Conservation (phyloP, 2,888 invertebrate species). For the Seira ritae region DNA sequence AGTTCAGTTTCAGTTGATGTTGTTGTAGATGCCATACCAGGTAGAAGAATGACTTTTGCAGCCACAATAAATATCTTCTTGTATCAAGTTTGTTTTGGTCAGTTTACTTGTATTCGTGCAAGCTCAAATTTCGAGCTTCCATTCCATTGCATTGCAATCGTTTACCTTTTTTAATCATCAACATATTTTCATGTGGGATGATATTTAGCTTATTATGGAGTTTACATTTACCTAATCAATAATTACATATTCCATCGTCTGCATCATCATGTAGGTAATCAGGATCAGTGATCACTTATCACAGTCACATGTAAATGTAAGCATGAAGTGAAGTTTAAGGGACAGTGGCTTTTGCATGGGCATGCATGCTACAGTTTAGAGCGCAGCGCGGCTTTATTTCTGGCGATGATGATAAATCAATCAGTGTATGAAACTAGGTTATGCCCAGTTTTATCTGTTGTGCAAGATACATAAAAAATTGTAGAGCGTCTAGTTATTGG, state of each 20-base stretch:
- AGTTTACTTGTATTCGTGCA: background rate
- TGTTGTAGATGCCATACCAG: too few species aligned
- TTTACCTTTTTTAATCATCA: too few species aligned
- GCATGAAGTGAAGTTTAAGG: background rate
- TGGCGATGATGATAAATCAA: slow-evolving; percentile 13
- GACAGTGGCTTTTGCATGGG: background rate
- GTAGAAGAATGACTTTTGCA: too few species aligned
- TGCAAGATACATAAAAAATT: too few species aligned
- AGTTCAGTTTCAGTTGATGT: background rate
- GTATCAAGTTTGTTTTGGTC: background rate
- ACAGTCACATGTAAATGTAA: too few species aligned
- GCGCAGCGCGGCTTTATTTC: background rate
- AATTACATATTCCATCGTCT: background rate
- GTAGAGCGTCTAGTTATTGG: too few species aligned
- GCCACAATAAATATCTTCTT: too few species aligned
- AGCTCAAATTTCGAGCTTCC: too few species aligned
- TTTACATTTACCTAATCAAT: slow-evolving; percentile 14
- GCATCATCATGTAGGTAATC: background rate
- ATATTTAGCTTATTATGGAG: slow-evolving; percentile 10
- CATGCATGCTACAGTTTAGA: background rate
- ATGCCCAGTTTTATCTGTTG: slow-evolving; percentile 7
- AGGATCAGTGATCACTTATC: too few species aligned
- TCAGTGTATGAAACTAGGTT: slow-evolving; percentile 3
- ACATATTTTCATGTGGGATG: background rate
- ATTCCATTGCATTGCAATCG: too few species aligned